A percentile compares a stretch with the other conserved stretches of the same genome.
These are phyloP conservation scores for Stenoptilia bipunctidactyla DNA, from an alignment of 2,888 invertebrate genomes.

Conservation along the genomic window DNA sequence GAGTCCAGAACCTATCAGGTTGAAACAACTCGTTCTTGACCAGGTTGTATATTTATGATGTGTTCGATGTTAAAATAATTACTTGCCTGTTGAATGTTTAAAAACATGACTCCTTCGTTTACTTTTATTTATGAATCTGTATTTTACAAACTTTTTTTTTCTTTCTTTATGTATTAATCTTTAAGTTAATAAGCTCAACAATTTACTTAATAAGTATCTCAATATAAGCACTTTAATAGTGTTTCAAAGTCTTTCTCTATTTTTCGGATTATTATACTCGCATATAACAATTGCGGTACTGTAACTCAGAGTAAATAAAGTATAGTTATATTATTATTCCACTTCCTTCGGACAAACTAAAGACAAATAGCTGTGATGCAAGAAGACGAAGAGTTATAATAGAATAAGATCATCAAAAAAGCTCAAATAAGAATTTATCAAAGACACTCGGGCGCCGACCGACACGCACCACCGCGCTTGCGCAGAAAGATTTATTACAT, in stretches of 20 bases:
- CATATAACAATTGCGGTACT: too few relatives aligned
- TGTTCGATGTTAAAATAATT: slow-evolving; percentile 6
- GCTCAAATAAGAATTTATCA: slow-evolving; percentile 53
- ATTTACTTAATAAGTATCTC: too few relatives aligned
- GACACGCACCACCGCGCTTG: slow-evolving; percentile 30
- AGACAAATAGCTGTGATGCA: slow-evolving; percentile 4
- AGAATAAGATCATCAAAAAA: slow-evolving; percentile 47
- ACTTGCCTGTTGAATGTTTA: slow-evolving; percentile 5
- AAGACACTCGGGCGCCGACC: slow-evolving; percentile 34
- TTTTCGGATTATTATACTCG: too few relatives aligned
- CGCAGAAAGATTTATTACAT: slow-evolving; percentile 54
- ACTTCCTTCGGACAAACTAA: slow-evolving; percentile 10
- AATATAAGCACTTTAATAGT: too few relatives aligned
- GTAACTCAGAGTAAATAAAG: too few relatives aligned
- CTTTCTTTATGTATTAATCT: too few relatives aligned
- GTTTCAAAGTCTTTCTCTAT: too few relatives aligned
- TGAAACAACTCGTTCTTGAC: not conserved
- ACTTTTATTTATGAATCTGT: too few relatives aligned
- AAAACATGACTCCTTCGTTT: not conserved
- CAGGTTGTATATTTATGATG: slow-evolving; percentile 1
- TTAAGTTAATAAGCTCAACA: too few relatives aligned
- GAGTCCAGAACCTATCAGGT: too few relatives aligned
- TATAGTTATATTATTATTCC: too few relatives aligned
- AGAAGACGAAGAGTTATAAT: slow-evolving; percentile 4
- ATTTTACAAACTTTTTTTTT: too few relatives aligned